Conservation (phyloP, 2,113 vertebrate genomes). For the Pongo pygmaeus region DNA sequence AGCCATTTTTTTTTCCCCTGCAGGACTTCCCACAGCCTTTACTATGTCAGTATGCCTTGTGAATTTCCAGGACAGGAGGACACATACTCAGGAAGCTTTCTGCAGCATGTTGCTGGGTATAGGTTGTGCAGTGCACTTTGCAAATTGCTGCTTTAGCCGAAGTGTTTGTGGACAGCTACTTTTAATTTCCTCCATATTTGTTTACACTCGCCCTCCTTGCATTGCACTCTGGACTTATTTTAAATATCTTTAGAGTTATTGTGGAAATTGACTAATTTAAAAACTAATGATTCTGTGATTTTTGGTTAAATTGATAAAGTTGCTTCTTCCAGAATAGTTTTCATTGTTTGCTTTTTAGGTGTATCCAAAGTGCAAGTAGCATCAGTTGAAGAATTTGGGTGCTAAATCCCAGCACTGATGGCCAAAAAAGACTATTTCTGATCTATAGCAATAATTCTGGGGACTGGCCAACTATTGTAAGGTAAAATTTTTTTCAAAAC, state of each 20-base stretch:
- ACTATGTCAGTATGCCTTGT: background rate
- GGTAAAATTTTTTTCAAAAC: background rate
- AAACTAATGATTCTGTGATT: background rate
- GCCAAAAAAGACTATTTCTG: background rate
- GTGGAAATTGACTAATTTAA: background rate
- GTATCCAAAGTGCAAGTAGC: background rate
- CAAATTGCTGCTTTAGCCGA: background rate
- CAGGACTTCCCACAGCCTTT: background rate
- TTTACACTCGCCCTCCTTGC: background rate
- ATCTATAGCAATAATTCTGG: background rate
- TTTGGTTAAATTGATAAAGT: conserved; percentile 3
- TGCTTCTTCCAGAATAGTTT: background rate
- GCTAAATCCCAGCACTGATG: background rate
- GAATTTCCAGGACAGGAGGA: background rate
- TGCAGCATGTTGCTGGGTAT: background rate
- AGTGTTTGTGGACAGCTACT: background rate
- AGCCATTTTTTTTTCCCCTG: background rate
- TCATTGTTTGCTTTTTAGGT: background rate
- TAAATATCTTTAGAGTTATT: background rate
- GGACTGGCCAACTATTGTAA: background rate
- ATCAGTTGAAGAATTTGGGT: background rate
- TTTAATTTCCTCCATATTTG: background rate
- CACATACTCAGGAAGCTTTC: background rate
- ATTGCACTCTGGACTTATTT: background rate
- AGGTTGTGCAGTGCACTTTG: background rate